Evolutionary conservation across 2,113 vertebrate genomes (phyloP).

Genomic region (Syrrhaptes paradoxus): DNA sequence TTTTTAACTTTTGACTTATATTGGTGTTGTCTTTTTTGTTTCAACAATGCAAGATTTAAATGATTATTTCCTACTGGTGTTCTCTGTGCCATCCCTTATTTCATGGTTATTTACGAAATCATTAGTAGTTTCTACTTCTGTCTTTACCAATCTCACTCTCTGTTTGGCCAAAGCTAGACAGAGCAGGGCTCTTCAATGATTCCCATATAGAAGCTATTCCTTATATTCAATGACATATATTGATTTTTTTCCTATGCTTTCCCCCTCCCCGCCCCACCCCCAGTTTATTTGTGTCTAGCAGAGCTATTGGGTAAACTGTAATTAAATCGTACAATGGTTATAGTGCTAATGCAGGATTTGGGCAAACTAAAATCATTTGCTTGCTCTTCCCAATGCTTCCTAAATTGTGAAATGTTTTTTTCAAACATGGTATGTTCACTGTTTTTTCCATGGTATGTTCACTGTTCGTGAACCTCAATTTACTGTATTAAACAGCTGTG

Average conservation of each 20-base stretch:
- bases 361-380: neutral
- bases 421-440: too few species aligned
- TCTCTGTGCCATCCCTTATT: neutral
- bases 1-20: neutral
- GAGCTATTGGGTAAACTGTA: neutral
- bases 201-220: neutral
- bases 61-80: neutral
- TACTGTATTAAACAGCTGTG: neutral
- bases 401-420: neutral
- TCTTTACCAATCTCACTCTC: neutral
- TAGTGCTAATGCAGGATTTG: neutral
- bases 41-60: neutral
- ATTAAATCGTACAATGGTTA: neutral
- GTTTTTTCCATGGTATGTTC: too few species aligned
- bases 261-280: fast-evolving
- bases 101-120: neutral
- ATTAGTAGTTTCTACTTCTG: neutral
- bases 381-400: neutral
- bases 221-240: neutral
- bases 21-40: neutral
- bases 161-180: neutral
- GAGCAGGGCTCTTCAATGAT: neutral
- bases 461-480: neutral
- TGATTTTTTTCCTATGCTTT: neutral
- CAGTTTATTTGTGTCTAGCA: neutral